Conservation (phyloP, 1,140 invertebrate genomes). For the Tetranychus cinnabarinus region DNA sequence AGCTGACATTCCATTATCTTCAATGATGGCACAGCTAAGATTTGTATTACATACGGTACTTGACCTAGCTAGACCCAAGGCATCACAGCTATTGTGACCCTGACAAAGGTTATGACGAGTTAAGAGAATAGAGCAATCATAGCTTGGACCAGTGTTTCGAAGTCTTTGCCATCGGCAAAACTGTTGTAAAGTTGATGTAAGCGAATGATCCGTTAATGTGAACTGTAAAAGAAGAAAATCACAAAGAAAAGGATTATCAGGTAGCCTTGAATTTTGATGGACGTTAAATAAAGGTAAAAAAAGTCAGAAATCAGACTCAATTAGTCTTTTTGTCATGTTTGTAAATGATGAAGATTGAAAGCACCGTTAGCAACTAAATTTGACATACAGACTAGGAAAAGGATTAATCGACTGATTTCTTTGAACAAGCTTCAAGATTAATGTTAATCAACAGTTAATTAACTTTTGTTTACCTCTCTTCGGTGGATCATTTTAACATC, state of each 20-base stretch:
- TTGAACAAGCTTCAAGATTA: not conserved
- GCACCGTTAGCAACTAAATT: not conserved
- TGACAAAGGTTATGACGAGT: constrained; percentile 46
- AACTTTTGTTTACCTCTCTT: constrained; percentile 13
- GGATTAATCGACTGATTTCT: not conserved
- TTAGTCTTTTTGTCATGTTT: not conserved
- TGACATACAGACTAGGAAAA: not conserved
- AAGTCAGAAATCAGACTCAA: not conserved
- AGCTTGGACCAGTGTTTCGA: constrained; percentile 30
- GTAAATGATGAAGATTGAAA: not conserved
- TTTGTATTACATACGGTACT: constrained; percentile 51
- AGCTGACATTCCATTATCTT: constrained; percentile 66
- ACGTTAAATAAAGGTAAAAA: not conserved
- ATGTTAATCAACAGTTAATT: not conserved
- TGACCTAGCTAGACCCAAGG: constrained; percentile 51
- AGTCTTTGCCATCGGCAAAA: constrained; percentile 45
- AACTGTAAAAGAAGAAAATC: not conserved
- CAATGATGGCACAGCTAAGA: constrained; percentile 59
- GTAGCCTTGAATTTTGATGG: not conserved
- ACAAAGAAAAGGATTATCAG: not conserved
- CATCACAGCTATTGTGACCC: constrained; percentile 42
- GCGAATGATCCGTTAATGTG: not conserved
- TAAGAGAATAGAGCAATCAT: constrained; percentile 46
- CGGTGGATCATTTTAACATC: constrained; percentile 33
- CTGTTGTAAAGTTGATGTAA: constrained; percentile 24